A percentile compares a stretch with the other conserved stretches of the same genome.
Conservation (phyloP, 2,797 vertebrate genomes). For the Rhabdomys pumilio region DNA sequence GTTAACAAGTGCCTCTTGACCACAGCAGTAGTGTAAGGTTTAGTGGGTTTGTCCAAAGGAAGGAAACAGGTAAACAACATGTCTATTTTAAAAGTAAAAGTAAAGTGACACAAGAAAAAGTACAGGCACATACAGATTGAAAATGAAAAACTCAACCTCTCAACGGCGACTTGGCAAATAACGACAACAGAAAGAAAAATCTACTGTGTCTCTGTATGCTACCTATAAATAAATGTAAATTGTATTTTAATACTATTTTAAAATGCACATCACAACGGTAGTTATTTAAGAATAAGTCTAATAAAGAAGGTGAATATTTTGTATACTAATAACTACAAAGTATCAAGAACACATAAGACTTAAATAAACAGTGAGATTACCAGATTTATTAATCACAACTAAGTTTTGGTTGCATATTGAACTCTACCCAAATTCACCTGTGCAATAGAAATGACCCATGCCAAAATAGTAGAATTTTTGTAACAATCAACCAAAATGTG, state of each 20-base stretch:
- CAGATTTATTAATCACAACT: neutral
- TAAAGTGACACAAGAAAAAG: neutral
- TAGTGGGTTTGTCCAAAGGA: no score
- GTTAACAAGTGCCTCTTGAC: no score
- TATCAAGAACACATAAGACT: neutral
- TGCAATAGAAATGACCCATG: neutral
- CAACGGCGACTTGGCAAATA: neutral
- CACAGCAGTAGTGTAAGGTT: no score
- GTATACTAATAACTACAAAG: neutral
- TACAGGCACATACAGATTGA: neutral
- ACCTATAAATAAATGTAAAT: neutral
- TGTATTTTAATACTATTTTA: neutral
- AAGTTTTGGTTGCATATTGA: neutral
- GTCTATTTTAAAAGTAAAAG: neutral
- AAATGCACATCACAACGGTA: neutral
- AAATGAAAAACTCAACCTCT: neutral
- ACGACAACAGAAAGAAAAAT: neutral
- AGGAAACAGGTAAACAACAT: no score
- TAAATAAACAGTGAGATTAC: neutral
- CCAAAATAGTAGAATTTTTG: conserved; percentile 7
- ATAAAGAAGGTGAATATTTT: neutral
- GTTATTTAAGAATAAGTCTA: neutral
- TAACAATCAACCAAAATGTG: neutral
- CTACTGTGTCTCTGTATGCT: neutral
- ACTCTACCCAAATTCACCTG: neutral